Percentiles rank a stretch among this genome's conserved stretches.
phyloP scores from a whole-genome alignment of 2,113 vertebrate species.

The Chroicocephalus ridibundus region DNA sequence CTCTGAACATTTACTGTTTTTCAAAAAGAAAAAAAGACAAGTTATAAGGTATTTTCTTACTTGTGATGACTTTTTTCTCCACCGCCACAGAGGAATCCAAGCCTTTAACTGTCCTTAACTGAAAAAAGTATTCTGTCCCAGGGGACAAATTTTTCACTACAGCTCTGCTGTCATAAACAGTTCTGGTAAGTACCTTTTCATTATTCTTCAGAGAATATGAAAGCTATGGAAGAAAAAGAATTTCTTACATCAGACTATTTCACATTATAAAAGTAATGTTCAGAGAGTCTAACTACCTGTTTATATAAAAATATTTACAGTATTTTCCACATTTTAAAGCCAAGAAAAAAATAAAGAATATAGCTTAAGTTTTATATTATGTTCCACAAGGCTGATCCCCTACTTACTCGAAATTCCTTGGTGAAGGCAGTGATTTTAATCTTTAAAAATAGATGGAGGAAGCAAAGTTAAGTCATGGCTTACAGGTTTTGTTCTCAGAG shows the following conservation, averaged over 20 bases:
- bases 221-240: slow-evolving; percentile 68
- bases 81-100: slow-evolving; percentile 69
- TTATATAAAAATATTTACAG: neutral
- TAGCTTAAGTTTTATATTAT: neutral
- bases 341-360: neutral
- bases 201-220: slow-evolving; percentile 57
- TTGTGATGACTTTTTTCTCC: slow-evolving; percentile 74
- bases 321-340: neutral
- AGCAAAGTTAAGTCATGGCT: neutral
- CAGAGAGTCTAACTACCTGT: neutral
- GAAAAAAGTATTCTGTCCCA: slow-evolving; percentile 80
- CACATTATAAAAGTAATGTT: neutral
- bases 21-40: neutral
- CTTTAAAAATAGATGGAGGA: neutral
- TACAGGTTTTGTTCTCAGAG: neutral
- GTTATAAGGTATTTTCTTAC: slow-evolving; percentile 69
- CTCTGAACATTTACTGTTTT: neutral
- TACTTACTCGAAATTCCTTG: neutral
- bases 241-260: neutral
- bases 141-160: slow-evolving; percentile 78
- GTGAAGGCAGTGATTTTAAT: neutral
- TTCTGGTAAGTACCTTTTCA: slow-evolving; percentile 47
- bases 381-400: neutral
- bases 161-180: slow-evolving; percentile 56
- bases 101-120: slow-evolving; percentile 77